These are phyloP conservation scores for Microtus richardsoni DNA, from an alignment of 2,113 vertebrate genomes.

Conservation along the genomic window DNA sequence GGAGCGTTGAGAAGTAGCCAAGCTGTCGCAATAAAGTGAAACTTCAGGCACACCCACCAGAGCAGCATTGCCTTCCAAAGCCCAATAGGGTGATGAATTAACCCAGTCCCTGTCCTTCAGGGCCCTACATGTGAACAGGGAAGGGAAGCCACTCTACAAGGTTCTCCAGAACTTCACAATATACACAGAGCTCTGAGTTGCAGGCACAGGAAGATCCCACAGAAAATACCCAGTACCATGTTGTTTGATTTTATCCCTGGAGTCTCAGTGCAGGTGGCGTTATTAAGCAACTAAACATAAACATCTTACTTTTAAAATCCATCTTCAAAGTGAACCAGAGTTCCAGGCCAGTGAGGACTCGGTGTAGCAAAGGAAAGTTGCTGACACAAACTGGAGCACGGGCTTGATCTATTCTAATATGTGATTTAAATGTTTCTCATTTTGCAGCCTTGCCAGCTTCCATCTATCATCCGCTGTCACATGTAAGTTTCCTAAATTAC, in stretches of 20 bases:
- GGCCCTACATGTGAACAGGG: neutral
- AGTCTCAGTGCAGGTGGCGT: conserved; percentile 76
- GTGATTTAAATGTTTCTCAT: conserved; percentile 93
- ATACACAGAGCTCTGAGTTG: neutral
- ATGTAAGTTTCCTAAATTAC: conserved; percentile 91
- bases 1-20: fast-evolving
- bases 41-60: fast-evolving
- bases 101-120: neutral
- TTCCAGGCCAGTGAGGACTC: conserved; percentile 85
- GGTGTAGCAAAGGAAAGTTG: conserved; percentile 90
- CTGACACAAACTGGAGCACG: conserved; percentile 87
- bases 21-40: neutral
- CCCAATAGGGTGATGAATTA: neutral
- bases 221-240: conserved; percentile 64
- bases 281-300: conserved; percentile 86
- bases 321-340: conserved; percentile 87
- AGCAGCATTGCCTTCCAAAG: neutral
- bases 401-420: conserved; percentile 92
- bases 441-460: conserved; percentile 88
- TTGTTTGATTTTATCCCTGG: conserved; percentile 79
- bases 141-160: neutral
- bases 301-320: conserved; percentile 87
- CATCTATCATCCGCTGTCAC: conserved; percentile 91
- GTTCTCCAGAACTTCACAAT: neutral
- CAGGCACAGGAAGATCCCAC: conserved; percentile 47